phyloP scores from a whole-genome alignment of 2,113 vertebrate species.

The Natator depressus region DNA sequence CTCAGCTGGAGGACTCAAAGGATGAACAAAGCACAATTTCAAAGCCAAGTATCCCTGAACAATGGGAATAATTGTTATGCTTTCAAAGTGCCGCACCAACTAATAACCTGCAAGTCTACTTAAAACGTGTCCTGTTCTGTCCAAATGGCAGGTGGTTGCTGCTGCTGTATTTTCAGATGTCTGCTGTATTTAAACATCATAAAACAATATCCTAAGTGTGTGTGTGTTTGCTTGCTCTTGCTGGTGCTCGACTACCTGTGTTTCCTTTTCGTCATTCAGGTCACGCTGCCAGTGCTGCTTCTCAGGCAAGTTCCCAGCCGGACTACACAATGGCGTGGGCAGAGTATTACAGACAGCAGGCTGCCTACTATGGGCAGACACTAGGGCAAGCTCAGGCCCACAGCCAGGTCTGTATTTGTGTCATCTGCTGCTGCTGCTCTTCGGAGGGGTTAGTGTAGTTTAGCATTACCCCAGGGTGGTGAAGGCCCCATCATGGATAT shows the following conservation, averaged over 20 bases:
- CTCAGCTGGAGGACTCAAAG: background rate
- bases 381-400: conserved; percentile 92
- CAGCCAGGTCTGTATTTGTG: conserved; percentile 86
- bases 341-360: conserved; percentile 97
- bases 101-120: background rate
- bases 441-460: rapidly evolving
- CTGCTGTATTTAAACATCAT: background rate
- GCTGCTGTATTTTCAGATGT: background rate
- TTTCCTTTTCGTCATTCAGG: conserved; percentile 75
- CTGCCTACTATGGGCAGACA: conserved; percentile 94
- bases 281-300: conserved; percentile 88
- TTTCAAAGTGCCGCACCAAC: background rate
- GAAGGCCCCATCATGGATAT: background rate
- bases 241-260: background rate
- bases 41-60: background rate
- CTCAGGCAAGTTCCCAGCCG: conserved; percentile 93
- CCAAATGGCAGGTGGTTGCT: rapidly evolving
- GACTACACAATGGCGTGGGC: conserved; percentile 97
- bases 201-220: background rate
- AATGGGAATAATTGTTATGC: rapidly evolving
- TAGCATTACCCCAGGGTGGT: background rate
- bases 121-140: rapidly evolving
- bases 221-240: background rate
- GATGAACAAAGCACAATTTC: background rate
- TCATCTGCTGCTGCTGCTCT: background rate